phyloP scores from a whole-genome alignment of 1,140 invertebrate species.

The Andricus grossulariae region DNA sequence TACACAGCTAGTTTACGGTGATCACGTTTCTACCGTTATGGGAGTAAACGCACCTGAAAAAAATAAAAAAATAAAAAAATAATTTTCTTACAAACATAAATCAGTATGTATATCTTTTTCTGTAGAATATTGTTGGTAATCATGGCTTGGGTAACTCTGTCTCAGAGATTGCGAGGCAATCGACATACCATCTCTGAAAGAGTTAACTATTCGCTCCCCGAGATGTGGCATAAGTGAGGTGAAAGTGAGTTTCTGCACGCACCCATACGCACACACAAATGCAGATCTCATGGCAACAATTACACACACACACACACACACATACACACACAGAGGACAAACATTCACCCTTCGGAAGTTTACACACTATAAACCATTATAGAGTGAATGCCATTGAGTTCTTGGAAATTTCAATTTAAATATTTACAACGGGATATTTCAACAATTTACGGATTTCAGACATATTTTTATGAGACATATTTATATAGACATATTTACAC shows the following conservation, averaged over 20 bases:
- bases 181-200: constrained; percentile 41
- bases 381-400: constrained; percentile 3
- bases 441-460: too few species aligned
- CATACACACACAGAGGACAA: background rate
- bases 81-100: constrained; percentile 20
- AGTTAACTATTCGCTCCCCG: constrained; percentile 41
- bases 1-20: too few species aligned
- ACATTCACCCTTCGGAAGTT: constrained; percentile 17
- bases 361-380: background rate
- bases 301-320: constrained; percentile 26
- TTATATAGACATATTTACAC: too few species aligned
- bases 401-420: constrained; percentile 12
- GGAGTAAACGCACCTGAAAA: background rate
- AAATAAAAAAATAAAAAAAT: background rate
- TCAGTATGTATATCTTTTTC: background rate
- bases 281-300: constrained; percentile 38
- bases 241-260: constrained; percentile 65
- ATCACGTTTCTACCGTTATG: constrained; percentile 16
- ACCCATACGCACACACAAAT: constrained; percentile 40
- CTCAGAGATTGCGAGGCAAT: constrained; percentile 36
- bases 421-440: background rate
- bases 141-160: constrained; percentile 21
- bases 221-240: constrained; percentile 52
- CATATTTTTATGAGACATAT: too few species aligned
- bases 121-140: constrained; percentile 25